Conservation (phyloP, 2,888 invertebrate genomes). For the Loripinus fragilis region DNA sequence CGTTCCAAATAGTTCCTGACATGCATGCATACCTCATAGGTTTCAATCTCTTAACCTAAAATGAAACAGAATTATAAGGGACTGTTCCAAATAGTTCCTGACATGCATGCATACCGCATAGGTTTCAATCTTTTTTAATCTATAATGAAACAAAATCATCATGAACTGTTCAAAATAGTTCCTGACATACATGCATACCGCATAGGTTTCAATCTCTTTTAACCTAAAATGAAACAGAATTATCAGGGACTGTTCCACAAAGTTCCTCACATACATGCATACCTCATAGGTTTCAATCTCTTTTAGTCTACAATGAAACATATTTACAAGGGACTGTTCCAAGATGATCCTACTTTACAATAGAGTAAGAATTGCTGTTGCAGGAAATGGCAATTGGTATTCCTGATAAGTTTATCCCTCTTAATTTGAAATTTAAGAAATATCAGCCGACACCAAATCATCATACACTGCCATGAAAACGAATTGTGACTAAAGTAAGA, state of each 20-base stretch:
- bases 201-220: too few species aligned
- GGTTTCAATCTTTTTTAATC: too few species aligned
- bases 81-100: not conserved
- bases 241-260: not conserved
- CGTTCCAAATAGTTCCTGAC: too few species aligned
- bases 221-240: not conserved
- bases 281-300: constrained; percentile 3
- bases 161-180: too few species aligned
- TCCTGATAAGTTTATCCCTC: too few species aligned
- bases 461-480: not conserved
- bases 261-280: not conserved
- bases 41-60: too few species aligned
- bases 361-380: too few species aligned
- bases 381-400: too few species aligned
- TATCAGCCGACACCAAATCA: not conserved
- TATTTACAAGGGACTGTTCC: not conserved
- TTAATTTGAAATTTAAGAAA: not conserved
- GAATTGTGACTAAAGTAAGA: too few species aligned
- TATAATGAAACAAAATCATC: not conserved
- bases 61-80: not conserved
- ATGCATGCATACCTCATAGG: too few species aligned
- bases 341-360: not conserved
- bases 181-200: too few species aligned
- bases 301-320: not conserved
- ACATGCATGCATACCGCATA: too few species aligned